Evolutionary conservation across 1,140 invertebrate species (phyloP), one percentile per base, ranked within the genome.

Genomic region (Anoplophora glabripennis): DNA sequence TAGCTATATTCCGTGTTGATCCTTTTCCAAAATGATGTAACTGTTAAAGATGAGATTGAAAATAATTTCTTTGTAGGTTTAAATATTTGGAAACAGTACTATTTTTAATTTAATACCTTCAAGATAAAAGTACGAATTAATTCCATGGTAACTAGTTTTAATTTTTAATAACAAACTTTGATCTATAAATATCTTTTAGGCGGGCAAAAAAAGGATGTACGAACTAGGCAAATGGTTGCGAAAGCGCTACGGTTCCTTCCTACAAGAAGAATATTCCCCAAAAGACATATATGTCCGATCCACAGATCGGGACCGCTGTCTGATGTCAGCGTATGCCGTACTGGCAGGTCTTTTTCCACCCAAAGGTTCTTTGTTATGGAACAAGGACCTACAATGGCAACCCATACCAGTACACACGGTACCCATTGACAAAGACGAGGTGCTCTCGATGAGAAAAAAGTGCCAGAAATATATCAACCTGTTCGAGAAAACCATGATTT

Each of bases 391-490:
- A 1, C 68, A 76, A 8, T 96, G 93, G 93, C 92, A 94, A 74
- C 93, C 93, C 0, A 89, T 96, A 66, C 92, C 93, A 0, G 80
- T 96, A 7, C 91, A 94, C 65, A 92, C 92, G 0, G 65, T 79
- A 14, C 86, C 89, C 21, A 28, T 28, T 5, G 21, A 28, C 5
- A 28, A 3, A 5, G 21, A 28, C 21, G 21, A 28, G 21, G 21
- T 28, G 21, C 5, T 28, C 3, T 28, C 21, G 21, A 28, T 28
- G 21, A 28, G 21, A 5, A 28, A 28, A 28, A 28, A 28, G 5
- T 28, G 21, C 21, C 21, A 28, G 2, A 28, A 28, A 28, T 28
- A 28, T 5, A 28, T 28, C 2, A 28, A 28, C 21, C 5, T 28
- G 5, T 28, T 28, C 21, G 21, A 28, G 21, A 28, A 28, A 5